Base-by-base conservation (phyloP, 2,888 invertebrate genomes). In the Caenorhabditis sp. region DNA sequence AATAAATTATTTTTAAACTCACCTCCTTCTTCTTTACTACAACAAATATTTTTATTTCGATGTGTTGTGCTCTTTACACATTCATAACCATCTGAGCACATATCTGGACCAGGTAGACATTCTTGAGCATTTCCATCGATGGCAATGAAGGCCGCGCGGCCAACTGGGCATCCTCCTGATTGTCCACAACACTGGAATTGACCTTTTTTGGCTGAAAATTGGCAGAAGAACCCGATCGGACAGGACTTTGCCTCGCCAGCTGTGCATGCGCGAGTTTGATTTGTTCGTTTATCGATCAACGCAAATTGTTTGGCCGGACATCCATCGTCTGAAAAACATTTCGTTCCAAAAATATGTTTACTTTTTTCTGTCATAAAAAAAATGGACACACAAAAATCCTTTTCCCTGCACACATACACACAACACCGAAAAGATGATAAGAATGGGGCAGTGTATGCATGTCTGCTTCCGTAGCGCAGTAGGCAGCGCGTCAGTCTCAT, bases 401-500 rank as follows among this genome's bases (percentile, higher is more conserved):
- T 36, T 36, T 36, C 10, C 36, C 36, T 52, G 14, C 23, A 52
- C 20, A 52, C 20, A 21, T n/a, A n/a, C n/a, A n/a, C n/a, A n/a
- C n/a, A n/a, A n/a, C n/a, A n/a, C n/a, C 20, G 52, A 57, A 57
- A 12, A 12, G n/a, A 8, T 36, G 10, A 36, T 36, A 8, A 8
- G 36, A 36, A 10, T 36, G 36, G n/a, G n/a, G n/a, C n/a, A n/a
- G n/a, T 43, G 43, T 14, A 10, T 12, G 3, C 2, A 10, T 17
- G 43, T 43, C 10, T 52, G 52, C 52, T 21, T 63, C 53, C 38
- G 76, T 78, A 76, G 76, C 76, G 76, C 78, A 78, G 78, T 76
- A 76, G 76, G 78, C 78, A 78, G 76, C 76, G 76, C 93, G 93
- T 93, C 92, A 93, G 92, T 93, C 93, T 93, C 92, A 93, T 93